Conservation (phyloP, 2,888 invertebrate species). For the Stenichneumon culpator region DNA sequence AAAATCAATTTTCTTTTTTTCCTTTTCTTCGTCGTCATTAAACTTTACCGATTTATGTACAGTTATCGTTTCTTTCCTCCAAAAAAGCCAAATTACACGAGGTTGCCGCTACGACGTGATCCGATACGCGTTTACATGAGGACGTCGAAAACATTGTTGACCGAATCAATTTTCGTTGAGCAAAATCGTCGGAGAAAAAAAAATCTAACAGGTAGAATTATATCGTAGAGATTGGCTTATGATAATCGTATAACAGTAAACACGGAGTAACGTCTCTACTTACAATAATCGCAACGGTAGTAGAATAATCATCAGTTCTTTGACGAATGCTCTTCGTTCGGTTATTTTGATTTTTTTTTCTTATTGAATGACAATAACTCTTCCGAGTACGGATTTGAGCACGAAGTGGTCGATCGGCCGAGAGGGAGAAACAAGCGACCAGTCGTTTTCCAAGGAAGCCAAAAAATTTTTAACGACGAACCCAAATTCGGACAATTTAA, state of each 20-base stretch:
- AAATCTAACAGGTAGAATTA: slow-evolving; percentile 13
- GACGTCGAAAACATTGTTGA: slow-evolving; percentile 30
- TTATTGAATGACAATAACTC: slow-evolving; percentile 23
- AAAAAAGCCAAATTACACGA: slow-evolving; percentile 23
- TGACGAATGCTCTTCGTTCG: slow-evolving; percentile 19
- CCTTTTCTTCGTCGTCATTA: neutral
- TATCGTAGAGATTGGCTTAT: slow-evolving; percentile 22
- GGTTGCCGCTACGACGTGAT: neutral
- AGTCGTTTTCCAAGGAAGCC: slow-evolving; percentile 22
- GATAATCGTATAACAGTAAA: slow-evolving; percentile 11
- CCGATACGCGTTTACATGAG: slow-evolving; percentile 32
- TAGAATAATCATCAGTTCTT: slow-evolving; percentile 37
- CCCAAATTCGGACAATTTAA: slow-evolving; percentile 8
- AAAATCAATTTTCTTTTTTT: neutral
- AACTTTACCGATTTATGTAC: slow-evolving; percentile 30
- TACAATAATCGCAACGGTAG: slow-evolving; percentile 24
- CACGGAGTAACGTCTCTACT: slow-evolving; percentile 25
- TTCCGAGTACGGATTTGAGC: slow-evolving; percentile 42
- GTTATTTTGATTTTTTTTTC: slow-evolving; percentile 21
- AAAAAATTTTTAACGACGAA: neutral
- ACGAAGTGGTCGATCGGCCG: slow-evolving; percentile 36
- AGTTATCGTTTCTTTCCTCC: slow-evolving; percentile 14
- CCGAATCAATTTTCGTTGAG: neutral
- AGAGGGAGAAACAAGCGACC: slow-evolving; percentile 34
- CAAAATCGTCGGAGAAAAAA: slow-evolving; percentile 18